Percentiles rank a stretch among this genome's conserved stretches.
Conservation (phyloP, 2,113 vertebrate species). For the Lota lota region DNA sequence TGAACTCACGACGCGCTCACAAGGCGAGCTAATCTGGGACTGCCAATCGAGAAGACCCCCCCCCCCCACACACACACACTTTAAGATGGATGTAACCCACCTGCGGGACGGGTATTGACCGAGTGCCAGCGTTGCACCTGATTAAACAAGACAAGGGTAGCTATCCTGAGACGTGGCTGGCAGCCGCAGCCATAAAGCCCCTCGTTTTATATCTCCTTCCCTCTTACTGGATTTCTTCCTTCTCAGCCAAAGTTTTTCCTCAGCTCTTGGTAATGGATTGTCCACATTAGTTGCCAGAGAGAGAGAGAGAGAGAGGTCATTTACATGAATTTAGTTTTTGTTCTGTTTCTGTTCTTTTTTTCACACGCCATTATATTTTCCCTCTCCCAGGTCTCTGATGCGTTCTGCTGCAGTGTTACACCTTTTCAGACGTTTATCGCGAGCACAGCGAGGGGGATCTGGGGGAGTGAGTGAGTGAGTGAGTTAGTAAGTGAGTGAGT, state of each 20-base stretch:
- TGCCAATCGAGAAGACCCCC: no score
- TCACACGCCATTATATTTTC: no score
- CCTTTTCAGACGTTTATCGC: no score
- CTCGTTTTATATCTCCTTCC: slow-evolving; percentile 3
- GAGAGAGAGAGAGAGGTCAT: no score
- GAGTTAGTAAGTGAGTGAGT: no score
- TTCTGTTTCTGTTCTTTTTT: no score
- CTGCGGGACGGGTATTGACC: slow-evolving; percentile 14
- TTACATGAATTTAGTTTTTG: no score
- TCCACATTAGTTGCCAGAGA: slow-evolving; percentile 11
- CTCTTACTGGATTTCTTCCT: neutral
- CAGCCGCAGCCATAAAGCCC: slow-evolving; percentile 19
- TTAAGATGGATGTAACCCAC: slow-evolving; percentile 28
- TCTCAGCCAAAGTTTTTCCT: neutral
- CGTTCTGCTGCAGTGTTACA: no score
- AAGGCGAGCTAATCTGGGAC: slow-evolving; percentile 17
- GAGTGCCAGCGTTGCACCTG: slow-evolving; percentile 32
- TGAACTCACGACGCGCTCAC: slow-evolving; percentile 8
- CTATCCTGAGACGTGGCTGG: slow-evolving; percentile 35
- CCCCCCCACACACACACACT: neutral
- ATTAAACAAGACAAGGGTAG: slow-evolving; percentile 60
- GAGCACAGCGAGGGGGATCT: no score
- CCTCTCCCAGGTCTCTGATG: neutral
- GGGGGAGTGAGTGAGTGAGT: no score
- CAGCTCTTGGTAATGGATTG: slow-evolving; percentile 37